phyloP scores from a whole-genome alignment of 2,113 vertebrate species.

The Furnarius figulus region DNA sequence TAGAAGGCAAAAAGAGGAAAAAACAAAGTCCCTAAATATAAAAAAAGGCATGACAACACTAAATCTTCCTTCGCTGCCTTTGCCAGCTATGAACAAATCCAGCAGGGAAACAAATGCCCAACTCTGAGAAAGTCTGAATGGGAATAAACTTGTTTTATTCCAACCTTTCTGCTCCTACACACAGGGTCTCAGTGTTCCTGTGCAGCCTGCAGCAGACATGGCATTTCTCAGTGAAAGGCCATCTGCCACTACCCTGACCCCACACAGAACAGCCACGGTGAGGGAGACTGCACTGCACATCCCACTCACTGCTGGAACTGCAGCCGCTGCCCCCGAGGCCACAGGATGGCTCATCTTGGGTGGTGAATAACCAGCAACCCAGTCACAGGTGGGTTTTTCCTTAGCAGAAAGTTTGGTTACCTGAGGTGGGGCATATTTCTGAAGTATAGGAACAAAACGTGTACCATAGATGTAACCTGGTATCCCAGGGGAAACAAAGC shows the following conservation, averaged over 20 bases:
- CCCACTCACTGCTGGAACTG: accelerated
- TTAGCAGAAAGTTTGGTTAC: neutral
- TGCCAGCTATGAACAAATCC: neutral
- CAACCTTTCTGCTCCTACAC: neutral
- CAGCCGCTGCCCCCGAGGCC: neutral
- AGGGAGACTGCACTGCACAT: neutral
- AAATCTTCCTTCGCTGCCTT: neutral
- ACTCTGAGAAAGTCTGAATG: neutral
- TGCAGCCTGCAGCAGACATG: neutral
- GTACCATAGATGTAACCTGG: accelerated
- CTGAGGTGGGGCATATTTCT: neutral
- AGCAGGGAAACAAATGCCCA: neutral
- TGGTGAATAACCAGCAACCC: neutral
- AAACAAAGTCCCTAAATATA: neutral
- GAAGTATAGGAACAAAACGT: neutral
- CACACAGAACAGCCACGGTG: accelerated
- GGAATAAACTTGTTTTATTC: neutral
- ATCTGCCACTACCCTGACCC: neutral
- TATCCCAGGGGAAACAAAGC: neutral
- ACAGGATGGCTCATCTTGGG: neutral
- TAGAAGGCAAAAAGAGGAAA: neutral
- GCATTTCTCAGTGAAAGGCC: neutral
- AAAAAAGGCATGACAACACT: neutral
- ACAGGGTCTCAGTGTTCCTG: neutral
- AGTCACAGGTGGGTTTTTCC: neutral